phyloP scores from a whole-genome alignment of 2,888 invertebrate species.

The Cordilura impudica region DNA sequence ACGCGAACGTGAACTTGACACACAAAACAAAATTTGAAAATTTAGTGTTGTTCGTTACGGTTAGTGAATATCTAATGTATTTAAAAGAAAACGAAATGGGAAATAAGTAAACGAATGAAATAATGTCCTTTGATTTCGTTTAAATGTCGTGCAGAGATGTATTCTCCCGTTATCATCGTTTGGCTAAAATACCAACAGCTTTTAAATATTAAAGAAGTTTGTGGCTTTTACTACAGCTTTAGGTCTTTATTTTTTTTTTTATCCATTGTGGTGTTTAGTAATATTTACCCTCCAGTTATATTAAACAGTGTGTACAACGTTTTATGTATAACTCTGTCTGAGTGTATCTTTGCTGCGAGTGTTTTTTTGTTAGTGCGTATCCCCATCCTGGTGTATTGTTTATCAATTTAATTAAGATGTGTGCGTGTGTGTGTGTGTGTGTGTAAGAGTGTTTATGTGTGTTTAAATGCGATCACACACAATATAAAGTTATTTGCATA shows the following conservation, averaged over 20 bases:
- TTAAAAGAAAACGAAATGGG: slow-evolving; percentile 3
- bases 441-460: slow-evolving; percentile 14
- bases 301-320: not conserved
- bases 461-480: slow-evolving; percentile 52
- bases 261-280: too few species aligned
- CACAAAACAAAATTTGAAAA: slow-evolving; percentile 51
- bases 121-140: not conserved
- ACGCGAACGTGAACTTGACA: slow-evolving; percentile 60
- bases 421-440: not conserved
- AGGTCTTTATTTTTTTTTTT: not conserved
- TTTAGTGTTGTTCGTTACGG: slow-evolving; percentile 54
- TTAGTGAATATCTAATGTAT: slow-evolving; percentile 23
- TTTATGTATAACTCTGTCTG: not conserved
- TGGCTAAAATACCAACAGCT: slow-evolving; percentile 9
- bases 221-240: not conserved
- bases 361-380: not conserved
- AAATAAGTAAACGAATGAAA: not conserved
- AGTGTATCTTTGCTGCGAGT: not conserved
- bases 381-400: not conserved
- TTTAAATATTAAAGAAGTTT: slow-evolving; percentile 15
- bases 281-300: slow-evolving; percentile 12
- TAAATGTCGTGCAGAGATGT: not conserved
- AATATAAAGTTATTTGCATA: slow-evolving; percentile 51
- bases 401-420: not conserved
- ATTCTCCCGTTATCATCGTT: not conserved